A percentile compares a stretch with the other conserved stretches of the same genome.
phyloP scores from a whole-genome alignment of 1,140 invertebrate species.

The Euwallacea similis region DNA sequence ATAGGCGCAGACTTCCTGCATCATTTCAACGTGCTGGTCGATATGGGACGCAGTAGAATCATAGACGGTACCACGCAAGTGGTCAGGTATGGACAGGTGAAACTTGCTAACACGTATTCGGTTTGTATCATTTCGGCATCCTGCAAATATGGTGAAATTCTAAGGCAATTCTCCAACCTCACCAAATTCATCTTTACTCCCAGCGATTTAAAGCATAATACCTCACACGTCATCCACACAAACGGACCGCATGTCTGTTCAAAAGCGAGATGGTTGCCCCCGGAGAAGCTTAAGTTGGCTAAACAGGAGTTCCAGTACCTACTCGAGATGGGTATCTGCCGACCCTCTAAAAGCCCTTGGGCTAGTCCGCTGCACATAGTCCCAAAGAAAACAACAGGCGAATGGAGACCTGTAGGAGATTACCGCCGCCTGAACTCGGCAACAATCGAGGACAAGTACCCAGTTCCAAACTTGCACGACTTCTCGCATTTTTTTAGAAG shows the following conservation, averaged over 20 bases:
- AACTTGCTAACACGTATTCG: not conserved
- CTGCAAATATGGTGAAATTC: not conserved
- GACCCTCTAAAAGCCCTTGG: constrained; percentile 1
- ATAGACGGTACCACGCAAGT: not conserved
- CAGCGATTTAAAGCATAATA: not conserved
- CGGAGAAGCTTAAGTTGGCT: constrained; percentile 3
- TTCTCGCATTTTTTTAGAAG: not conserved
- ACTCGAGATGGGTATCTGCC: no score
- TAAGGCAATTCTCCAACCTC: not conserved
- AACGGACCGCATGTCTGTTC: not conserved
- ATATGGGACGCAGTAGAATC: not conserved
- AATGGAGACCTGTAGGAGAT: constrained; percentile 11
- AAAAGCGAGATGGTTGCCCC: not conserved
- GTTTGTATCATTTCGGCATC: not conserved
- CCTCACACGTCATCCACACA: not conserved
- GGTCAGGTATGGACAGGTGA: not conserved
- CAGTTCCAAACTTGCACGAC: not conserved
- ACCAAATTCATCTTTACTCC: not conserved
- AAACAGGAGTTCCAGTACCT: not conserved
- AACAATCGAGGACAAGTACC: not conserved
- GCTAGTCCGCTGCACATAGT: not conserved
- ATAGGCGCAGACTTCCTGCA: constrained; percentile 2
- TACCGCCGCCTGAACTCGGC: not conserved
- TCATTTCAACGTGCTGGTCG: not conserved
- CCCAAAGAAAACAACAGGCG: not conserved